Conservation (phyloP, 1,140 invertebrate genomes). For the Drosophila subpulchrella region DNA sequence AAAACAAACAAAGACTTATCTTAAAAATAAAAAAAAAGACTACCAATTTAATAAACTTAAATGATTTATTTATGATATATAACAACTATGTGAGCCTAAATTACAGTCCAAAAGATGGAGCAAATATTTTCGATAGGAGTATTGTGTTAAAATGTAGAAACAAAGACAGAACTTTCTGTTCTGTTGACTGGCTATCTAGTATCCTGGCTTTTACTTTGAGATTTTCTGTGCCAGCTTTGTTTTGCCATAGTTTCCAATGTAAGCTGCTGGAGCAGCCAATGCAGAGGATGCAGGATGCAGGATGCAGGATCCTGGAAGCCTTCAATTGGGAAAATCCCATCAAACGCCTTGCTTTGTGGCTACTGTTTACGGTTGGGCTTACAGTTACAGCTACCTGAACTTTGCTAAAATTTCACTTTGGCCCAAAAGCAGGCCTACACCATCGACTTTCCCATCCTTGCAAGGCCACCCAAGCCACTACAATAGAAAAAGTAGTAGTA, state of each 20-base stretch:
- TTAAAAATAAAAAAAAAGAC: too few relatives aligned
- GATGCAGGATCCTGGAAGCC: not conserved
- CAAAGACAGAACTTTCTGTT: not conserved
- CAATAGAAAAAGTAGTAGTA: not conserved
- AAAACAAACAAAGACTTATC: too few relatives aligned
- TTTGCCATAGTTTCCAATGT: not conserved
- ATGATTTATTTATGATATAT: too few relatives aligned
- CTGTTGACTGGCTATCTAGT: not conserved
- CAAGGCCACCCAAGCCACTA: conserved; percentile 14
- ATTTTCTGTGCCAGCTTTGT: not conserved
- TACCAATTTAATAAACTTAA: too few relatives aligned
- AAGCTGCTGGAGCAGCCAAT: not conserved
- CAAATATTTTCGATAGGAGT: not conserved
- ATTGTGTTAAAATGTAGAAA: not conserved
- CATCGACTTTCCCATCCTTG: conserved; percentile 17
- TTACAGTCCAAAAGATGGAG: too few relatives aligned
- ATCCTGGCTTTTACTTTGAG: not conserved
- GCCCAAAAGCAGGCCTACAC: conserved; percentile 11
- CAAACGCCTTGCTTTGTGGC: conserved; percentile 71
- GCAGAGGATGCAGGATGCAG: conserved; percentile 9
- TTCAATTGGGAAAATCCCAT: conserved; percentile 55
- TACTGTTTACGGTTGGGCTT: conserved; percentile 52
- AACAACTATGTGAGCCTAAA: too few relatives aligned
- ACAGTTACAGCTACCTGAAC: conserved; percentile 63
- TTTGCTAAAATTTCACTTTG: conserved; percentile 54